Evolutionary conservation across 2,113 vertebrate species (phyloP), one percentile per base, ranked within the genome.

Genomic region (Isurus oxyrinchus): DNA sequence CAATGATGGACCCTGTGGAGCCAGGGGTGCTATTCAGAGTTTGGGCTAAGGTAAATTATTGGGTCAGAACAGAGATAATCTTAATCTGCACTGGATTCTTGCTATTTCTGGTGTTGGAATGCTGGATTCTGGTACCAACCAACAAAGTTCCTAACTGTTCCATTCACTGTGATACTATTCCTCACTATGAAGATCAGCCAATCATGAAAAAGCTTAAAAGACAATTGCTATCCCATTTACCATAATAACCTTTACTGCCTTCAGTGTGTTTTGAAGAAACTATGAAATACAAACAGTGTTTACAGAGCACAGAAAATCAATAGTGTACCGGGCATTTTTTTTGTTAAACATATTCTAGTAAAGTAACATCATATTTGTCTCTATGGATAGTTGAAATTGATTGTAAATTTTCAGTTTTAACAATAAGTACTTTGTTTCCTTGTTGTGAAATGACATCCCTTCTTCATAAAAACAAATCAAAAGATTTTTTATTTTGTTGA

Each of bases 391-490:
- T n/a, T 94, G 57, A 94, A 94, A 94, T 94, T 94, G 57, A 40
- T 66, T 44, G 19, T 44, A 94, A 94, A 66, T 66, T 40, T 66
- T 94, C 91, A 40, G 61, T 66, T 94, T 94, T 66, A 94, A 94
- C 63, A 59, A n/a, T 59, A 63, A 63, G 25, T 40, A 79, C 57
- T 63, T 10, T 40, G 88, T 95, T 93, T 53, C 40, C 16, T 88
- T 91, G 44, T 91, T 40, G 6, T 97, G 97, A 97, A 97, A 98
- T 98, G 53, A 53, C 3, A 57, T 88, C 57, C 97, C 97, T 97
- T 98, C 98, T 97, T 97, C 96, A 97, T 49, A 97, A 5, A 97
- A 96, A 55, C 97, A 97, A 96, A 96, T 97, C 97, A 96, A 96
- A 2, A 90, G 27, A n/a, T 19, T 93, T 57, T 94, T 66, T 66